Evolutionary conservation across 2,888 invertebrate genomes (phyloP).

Genomic region (Diplazon laetatorius): DNA sequence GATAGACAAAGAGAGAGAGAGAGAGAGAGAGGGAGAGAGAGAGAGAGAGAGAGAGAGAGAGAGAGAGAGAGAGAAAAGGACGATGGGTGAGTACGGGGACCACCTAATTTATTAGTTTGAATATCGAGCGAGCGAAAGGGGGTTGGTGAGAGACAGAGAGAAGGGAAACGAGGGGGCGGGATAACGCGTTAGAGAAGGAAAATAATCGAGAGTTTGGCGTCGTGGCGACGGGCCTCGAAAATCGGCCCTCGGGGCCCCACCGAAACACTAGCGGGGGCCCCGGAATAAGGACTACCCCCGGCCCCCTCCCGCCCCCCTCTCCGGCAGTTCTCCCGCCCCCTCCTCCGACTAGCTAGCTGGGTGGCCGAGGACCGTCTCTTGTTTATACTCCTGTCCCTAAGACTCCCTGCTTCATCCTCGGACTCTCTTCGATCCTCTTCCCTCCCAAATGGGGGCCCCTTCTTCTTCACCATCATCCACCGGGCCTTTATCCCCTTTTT

Average conservation of each 20-base stretch:
- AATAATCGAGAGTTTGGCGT: slow-evolving; percentile 64
- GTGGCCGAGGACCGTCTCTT: slow-evolving; percentile 79
- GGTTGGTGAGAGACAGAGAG: slow-evolving; percentile 10
- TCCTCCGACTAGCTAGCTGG: slow-evolving; percentile 73
- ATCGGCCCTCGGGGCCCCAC: slow-evolving; percentile 51
- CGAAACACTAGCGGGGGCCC: slow-evolving; percentile 52
- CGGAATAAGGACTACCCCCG: slow-evolving; percentile 64
- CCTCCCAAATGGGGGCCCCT: too few relatives aligned
- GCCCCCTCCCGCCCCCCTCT: too few relatives aligned
- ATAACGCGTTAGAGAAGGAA: slow-evolving; percentile 60
- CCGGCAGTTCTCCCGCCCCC: too few relatives aligned
- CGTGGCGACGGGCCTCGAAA: slow-evolving; percentile 43
- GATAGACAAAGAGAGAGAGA: slow-evolving; percentile 4
- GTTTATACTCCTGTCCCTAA: slow-evolving; percentile 74
- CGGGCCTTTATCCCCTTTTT: slow-evolving; percentile 25
- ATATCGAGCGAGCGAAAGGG: slow-evolving; percentile 78
- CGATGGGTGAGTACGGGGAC: slow-evolving; percentile 60
- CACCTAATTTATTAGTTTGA: slow-evolving; percentile 82
- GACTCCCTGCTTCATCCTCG: slow-evolving; percentile 65
- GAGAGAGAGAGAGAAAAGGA: neutral
- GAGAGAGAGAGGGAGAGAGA: slow-evolving; percentile 11
- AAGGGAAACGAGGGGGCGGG: slow-evolving; percentile 22
- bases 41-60: neutral
- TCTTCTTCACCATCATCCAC: slow-evolving; percentile 19
- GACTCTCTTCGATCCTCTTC: slow-evolving; percentile 31